A percentile compares a stretch with the other conserved stretches of the same genome.
phyloP scores from a whole-genome alignment of 2,888 invertebrate genomes.

The Pristionchus japonicus region DNA sequence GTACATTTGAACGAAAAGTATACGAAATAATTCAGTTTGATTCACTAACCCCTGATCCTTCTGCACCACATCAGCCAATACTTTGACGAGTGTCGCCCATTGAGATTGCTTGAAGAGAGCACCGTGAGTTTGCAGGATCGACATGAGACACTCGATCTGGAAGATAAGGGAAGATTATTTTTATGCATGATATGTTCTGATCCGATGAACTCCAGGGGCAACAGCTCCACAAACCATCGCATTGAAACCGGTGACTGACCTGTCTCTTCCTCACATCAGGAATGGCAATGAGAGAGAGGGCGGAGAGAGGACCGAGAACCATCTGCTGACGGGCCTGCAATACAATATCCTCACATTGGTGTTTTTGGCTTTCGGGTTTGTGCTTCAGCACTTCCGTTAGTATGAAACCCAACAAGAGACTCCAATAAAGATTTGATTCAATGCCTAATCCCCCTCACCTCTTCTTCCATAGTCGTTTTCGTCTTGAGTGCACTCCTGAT shows the following conservation, averaged over 20 bases:
- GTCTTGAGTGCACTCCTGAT: constrained; percentile 87
- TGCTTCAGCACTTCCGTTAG: not conserved
- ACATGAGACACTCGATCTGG: constrained; percentile 90
- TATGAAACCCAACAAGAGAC: not conserved
- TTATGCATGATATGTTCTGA: too few relatives aligned
- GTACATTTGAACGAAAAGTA: too few relatives aligned
- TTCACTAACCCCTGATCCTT: constrained; percentile 57
- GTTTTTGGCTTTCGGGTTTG: not conserved
- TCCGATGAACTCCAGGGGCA: too few relatives aligned
- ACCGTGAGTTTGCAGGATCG: constrained; percentile 92
- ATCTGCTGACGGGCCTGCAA: constrained; percentile 86
- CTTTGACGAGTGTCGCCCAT: constrained; percentile 93
- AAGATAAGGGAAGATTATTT: not conserved
- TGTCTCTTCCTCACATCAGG: constrained; percentile 92
- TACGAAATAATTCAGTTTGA: too few relatives aligned
- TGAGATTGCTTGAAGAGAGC: constrained; percentile 89
- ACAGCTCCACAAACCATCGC: too few relatives aligned
- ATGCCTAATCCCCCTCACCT: constrained; percentile 22
- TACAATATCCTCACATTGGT: not conserved
- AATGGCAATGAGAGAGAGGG: constrained; percentile 89
- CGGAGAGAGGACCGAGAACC: constrained; percentile 90
- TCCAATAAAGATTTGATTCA: not conserved
- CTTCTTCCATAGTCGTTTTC: constrained; percentile 56
- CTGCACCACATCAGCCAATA: constrained; percentile 89
- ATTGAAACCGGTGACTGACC: too few relatives aligned